phyloP scores from a whole-genome alignment of 2,888 invertebrate genomes.

The Diarsia dahlii region DNA sequence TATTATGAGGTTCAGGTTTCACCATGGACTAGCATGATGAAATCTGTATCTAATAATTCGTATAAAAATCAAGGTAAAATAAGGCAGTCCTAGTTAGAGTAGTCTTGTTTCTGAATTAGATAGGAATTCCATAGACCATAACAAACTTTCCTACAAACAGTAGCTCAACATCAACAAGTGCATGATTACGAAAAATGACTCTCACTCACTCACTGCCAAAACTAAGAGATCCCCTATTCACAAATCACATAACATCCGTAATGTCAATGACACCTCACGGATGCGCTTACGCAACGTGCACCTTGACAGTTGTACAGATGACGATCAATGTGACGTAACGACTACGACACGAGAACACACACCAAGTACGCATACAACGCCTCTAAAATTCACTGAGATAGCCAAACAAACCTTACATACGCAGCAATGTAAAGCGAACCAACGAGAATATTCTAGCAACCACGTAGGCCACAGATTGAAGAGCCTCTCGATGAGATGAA shows the following conservation, averaged over 20 bases:
- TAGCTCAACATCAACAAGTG: conserved; percentile 46
- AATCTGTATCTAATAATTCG: not conserved
- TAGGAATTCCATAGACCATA: not conserved
- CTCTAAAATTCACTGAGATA: conserved; percentile 35
- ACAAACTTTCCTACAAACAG: conserved; percentile 47
- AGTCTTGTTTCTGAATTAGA: not conserved
- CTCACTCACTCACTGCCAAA: conserved; percentile 80
- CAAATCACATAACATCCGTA: conserved; percentile 81
- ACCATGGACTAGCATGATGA: not conserved
- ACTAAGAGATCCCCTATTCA: conserved; percentile 74
- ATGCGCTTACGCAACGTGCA: conserved; percentile 86
- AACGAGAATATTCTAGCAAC: conserved; percentile 59
- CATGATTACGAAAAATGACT: conserved; percentile 53
- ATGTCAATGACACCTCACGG: conserved; percentile 88
- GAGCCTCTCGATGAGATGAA: conserved; percentile 83
- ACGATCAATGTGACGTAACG: conserved; percentile 79
- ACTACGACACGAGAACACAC: conserved; percentile 62
- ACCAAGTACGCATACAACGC: conserved; percentile 62
- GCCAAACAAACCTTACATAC: not conserved
- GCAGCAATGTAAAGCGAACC: conserved; percentile 65
- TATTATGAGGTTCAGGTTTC: not conserved
- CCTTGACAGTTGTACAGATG: conserved; percentile 86
- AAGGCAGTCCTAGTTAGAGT: not conserved
- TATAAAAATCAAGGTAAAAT: not conserved
- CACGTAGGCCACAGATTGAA: conserved; percentile 72